Conservation (phyloP, 2,113 vertebrate genomes). For the Peromyscus californicus region DNA sequence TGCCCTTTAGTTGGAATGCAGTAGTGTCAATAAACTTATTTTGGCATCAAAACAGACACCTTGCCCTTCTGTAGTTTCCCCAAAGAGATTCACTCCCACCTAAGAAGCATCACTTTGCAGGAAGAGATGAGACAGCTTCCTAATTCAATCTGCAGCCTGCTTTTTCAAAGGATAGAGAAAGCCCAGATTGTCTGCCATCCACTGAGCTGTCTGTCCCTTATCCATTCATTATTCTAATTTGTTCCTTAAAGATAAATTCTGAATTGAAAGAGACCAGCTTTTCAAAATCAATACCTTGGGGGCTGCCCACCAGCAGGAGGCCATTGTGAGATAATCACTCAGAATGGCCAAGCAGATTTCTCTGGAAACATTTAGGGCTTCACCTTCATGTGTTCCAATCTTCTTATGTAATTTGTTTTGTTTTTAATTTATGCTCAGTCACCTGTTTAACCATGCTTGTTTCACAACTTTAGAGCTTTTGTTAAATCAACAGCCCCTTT, state of each 20-base stretch:
- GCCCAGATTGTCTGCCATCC: not conserved
- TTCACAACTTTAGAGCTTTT: slow-evolving; percentile 94
- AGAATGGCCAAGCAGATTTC: slow-evolving; percentile 34
- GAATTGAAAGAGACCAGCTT: not conserved
- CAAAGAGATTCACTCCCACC: slow-evolving; percentile 98
- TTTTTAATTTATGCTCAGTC: slow-evolving; percentile 96
- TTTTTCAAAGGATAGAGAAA: not conserved
- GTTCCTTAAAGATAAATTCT: not conserved
- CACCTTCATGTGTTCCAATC: slow-evolving; percentile 97
- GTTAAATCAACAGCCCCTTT: slow-evolving; percentile 98
- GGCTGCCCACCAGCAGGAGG: not conserved
- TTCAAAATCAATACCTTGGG: not conserved
- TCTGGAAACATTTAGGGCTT: not conserved
- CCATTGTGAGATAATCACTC: not conserved
- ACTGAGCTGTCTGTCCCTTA: not conserved
- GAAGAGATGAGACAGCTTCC: slow-evolving; percentile 98
- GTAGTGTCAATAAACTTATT: not conserved
- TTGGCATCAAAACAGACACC: slow-evolving; percentile 84
- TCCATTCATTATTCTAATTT: not conserved
- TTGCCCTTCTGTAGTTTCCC: slow-evolving; percentile 98
- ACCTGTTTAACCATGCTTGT: slow-evolving; percentile 94
- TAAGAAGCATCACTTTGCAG: slow-evolving; percentile 99
- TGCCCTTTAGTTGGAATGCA: not conserved
- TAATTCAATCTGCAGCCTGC: slow-evolving; percentile 99
- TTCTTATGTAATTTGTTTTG: slow-evolving; percentile 95